Evolutionary conservation across 2,888 invertebrate genomes (phyloP), one percentile per base, ranked within the genome.

Genomic region (Lasioglossum marginatum): DNA sequence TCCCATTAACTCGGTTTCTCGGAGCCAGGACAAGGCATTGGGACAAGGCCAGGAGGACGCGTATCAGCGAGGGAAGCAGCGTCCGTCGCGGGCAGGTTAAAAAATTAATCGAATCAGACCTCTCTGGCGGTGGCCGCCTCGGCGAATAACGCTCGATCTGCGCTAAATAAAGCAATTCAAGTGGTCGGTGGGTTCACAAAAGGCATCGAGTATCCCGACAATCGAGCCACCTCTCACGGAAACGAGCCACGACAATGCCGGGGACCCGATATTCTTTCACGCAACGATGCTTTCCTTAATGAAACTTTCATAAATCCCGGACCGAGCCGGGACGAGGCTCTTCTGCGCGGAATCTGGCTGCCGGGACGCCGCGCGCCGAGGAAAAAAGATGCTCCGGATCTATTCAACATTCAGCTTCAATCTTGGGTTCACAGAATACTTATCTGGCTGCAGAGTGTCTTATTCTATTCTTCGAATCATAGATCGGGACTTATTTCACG

Each of bases 251-350:
- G 73, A 84, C 83, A 83, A 83, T 84, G 70, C 70, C 77, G 19
- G 43, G 45, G 66, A 27, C 23, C 72, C 43, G 77, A 57, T 77
- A 60, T 68, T 60, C 72, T 73, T 82, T 84, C 77, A 77, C 68
- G 73, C 71, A 48, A 72, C 83, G 43, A 31, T 57, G 79, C n/a
- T 60, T 79, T 66, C 66, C 66, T 76, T 83, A 79, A 84, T 76
- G 85, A 76, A 84, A 85, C 75, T 76, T 72, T 72, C 72, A 72
- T 40, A 76, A 79, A 79, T 72, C 79, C 63, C 78, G 43, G 23
- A 23, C 23, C 23, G 4, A 27, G 1, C 19, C 34, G 37, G 34
- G 48, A 19, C 43, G 48, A 12, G 48, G 23, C 3, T 34, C 57
- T 74, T 74, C 52, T 43, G 40, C 37, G 57, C n/a, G 43, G 45